phyloP scores from a whole-genome alignment of 2,797 vertebrate species.

The Hephaestus fuliginosus region DNA sequence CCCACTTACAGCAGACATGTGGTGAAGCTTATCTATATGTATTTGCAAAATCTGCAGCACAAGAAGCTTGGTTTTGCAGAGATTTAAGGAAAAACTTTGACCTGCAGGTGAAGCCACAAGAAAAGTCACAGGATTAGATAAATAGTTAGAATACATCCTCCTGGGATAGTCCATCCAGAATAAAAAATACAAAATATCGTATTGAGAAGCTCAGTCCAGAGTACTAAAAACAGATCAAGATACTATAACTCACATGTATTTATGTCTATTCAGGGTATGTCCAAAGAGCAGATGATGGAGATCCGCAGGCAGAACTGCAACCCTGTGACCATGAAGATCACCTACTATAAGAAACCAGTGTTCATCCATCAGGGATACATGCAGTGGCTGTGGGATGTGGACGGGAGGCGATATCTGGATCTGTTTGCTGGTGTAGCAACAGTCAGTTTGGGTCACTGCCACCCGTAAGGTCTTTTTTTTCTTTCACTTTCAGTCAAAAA shows the following conservation, averaged over 20 bases:
- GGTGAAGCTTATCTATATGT: not conserved
- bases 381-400: constrained; percentile 95
- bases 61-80: not conserved
- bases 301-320: constrained; percentile 86
- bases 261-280: constrained; percentile 78
- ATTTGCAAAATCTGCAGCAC: not conserved
- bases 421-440: constrained; percentile 95
- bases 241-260: not conserved
- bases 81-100: not conserved
- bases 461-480: constrained; percentile 89
- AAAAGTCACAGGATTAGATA: not conserved
- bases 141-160: not conserved
- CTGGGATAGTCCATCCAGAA: not conserved
- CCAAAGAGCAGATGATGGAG: constrained; percentile 85
- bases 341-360: constrained; percentile 90
- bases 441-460: constrained; percentile 94
- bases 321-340: constrained; percentile 83
- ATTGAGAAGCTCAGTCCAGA: constrained; percentile 41
- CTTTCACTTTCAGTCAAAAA: not conserved
- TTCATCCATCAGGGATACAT: constrained; percentile 93
- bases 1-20: not conserved
- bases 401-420: constrained; percentile 93
- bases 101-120: too few species aligned
- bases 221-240: constrained; percentile 37
- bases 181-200: not conserved